Conservation (phyloP, 2,888 invertebrate species). For the Stenoptilia bipunctidactyla region DNA sequence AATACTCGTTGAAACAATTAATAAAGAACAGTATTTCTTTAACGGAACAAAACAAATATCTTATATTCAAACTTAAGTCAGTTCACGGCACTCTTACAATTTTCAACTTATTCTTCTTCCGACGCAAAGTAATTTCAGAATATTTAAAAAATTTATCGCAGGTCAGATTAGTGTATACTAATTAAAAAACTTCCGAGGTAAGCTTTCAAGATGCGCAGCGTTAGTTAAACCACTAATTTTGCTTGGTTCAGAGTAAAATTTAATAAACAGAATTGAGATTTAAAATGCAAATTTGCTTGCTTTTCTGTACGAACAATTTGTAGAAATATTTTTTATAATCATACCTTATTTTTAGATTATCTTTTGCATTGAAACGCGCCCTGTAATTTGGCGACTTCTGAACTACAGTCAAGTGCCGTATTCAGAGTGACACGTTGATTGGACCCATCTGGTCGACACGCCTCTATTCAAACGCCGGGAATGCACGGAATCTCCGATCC, state of each 20-base stretch:
- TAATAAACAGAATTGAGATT: conserved; percentile 44
- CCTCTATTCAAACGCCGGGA: conserved; percentile 37
- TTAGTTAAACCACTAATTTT: conserved; percentile 17
- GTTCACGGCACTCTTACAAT: no score
- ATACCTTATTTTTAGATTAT: no score
- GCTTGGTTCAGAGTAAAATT: conserved; percentile 31
- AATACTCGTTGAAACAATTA: no score
- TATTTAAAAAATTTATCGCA: not conserved
- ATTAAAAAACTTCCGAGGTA: conserved; percentile 2
- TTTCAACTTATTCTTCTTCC: no score
- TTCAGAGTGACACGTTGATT: conserved; percentile 21
- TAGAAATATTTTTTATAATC: no score
- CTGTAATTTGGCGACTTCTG: no score
- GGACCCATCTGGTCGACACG: conserved; percentile 22
- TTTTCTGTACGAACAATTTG: conserved; percentile 21
- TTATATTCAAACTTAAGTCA: no score
- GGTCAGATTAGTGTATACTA: conserved; percentile 1
- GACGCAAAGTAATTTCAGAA: no score
- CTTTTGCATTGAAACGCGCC: no score
- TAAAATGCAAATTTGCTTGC: conserved; percentile 57
- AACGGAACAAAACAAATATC: no score
- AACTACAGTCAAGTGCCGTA: no score
- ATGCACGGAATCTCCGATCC: conserved; percentile 54
- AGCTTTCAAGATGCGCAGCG: conserved; percentile 3
- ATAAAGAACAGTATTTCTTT: no score